phyloP scores from a whole-genome alignment of 2,797 vertebrate genomes.

The Cuculus canorus region DNA sequence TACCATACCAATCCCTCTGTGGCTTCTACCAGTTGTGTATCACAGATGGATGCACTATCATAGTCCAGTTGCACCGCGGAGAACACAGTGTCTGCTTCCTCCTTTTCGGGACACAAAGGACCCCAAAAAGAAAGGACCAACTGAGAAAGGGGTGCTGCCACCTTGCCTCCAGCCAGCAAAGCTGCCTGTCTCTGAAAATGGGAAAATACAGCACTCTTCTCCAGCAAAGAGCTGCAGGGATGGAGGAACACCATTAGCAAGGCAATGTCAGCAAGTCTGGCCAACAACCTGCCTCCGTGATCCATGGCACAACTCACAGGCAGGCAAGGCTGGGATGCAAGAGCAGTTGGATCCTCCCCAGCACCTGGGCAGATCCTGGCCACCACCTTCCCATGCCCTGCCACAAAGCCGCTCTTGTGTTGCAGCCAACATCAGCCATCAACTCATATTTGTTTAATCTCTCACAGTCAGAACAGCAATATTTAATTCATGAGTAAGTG shows the following conservation, averaged over 20 bases:
- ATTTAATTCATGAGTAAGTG: neutral
- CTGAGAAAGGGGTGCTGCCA: neutral
- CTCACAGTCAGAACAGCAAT: neutral
- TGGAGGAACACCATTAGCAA: neutral
- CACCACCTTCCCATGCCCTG: neutral
- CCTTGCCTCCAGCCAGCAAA: neutral
- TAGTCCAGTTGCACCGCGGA: neutral
- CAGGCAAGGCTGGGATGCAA: neutral
- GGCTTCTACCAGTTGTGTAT: neutral
- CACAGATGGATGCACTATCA: neutral
- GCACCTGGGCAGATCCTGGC: neutral
- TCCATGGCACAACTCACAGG: neutral
- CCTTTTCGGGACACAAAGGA: neutral
- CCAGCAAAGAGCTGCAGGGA: neutral
- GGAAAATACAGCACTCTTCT: neutral
- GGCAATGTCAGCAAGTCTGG: neutral
- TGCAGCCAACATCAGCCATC: neutral
- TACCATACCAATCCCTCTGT: neutral
- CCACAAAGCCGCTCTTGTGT: neutral
- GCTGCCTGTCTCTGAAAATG: neutral
- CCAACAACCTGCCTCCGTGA: rapidly evolving
- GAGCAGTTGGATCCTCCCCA: neutral
- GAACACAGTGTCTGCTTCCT: neutral
- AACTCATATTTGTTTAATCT: neutral
- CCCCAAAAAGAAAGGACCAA: neutral